Base-by-base conservation (phyloP, 2,113 vertebrate genomes). In the Indicator indicator region DNA sequence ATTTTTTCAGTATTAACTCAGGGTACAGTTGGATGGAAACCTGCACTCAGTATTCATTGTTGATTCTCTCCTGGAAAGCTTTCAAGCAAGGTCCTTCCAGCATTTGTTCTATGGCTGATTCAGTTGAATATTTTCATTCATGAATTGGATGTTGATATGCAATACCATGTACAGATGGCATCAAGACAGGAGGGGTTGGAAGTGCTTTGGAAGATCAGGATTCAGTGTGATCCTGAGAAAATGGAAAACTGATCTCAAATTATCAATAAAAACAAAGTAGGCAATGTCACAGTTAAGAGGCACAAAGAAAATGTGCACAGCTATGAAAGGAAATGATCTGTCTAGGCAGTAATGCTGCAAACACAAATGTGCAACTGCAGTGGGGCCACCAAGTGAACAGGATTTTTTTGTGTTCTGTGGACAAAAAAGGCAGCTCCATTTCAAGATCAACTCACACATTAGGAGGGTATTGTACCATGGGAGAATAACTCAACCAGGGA, bases 191-290 rank as follows among this genome's bases (percentile, higher is more conserved):
- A 74, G 20, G 6, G 32, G 15, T 75, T 74, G 16, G 38, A 62
- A 71, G 38, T 78, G 13, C 54, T 88, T 64, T 58, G 21, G 44
- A 81, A 75, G 72, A 72, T 83, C 46, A 60, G 38, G 90, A 86
- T 86, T 86, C 48, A 71, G n/a, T 52, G 26, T 86, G 80, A 81
- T 68, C 72, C 48, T 79, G 38, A 81, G 21, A 92, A 96, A 93
- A 87, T 26, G 28, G 60, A 88, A 83, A 91, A 78, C 13, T 48
- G 13, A 80, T 76, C 63, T 44, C 6, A 91, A 93, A 73, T 73
- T 7, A 59, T 64, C 32, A 69, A 68, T 60, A 88, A 81, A 95
- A 92, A 75, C 48, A 56, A 89, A 89, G 15, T 58, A 82, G 40
- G 28, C 80, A 70, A 68, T 83, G 75, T 87, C 78, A 80, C 16